Conservation (phyloP, 2,113 vertebrate genomes). For the Sula dactylatra region DNA sequence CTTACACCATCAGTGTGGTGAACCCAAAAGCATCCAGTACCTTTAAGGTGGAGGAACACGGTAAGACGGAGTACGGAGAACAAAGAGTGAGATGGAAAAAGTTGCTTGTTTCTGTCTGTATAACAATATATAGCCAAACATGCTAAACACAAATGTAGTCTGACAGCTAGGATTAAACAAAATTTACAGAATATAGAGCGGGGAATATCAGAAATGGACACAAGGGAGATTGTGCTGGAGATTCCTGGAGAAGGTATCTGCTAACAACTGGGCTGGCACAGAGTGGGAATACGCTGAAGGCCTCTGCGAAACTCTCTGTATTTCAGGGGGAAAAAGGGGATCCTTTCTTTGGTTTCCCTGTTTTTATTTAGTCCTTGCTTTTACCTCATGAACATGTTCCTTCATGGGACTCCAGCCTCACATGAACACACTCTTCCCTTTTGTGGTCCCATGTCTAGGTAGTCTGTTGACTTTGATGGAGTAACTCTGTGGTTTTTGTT, state of each 20-base stretch:
- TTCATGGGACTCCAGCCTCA: neutral
- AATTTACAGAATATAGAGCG: neutral
- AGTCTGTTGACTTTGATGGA: neutral
- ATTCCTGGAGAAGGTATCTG: neutral
- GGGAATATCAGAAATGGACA: neutral
- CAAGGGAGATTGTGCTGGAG: neutral
- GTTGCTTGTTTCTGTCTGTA: neutral
- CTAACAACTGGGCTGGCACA: neutral
- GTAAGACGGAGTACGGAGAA: conserved; percentile 30
- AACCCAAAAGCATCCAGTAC: conserved; percentile 28
- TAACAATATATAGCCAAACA: neutral
- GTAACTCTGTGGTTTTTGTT: neutral
- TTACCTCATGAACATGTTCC: neutral
- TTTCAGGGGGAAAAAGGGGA: accelerated
- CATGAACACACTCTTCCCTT: neutral
- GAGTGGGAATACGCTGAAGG: neutral
- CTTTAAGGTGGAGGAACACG: conserved; percentile 60
- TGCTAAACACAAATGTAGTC: neutral
- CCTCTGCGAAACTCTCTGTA: neutral
- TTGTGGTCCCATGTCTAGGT: neutral
- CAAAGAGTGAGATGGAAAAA: neutral
- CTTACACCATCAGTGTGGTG: conserved; percentile 51
- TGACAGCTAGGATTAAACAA: neutral
- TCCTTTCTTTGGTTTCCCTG: neutral
- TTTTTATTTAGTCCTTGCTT: neutral